Evolutionary conservation across 53 echinoderm and acorn worm genomes (phyloP), one percentile per base, ranked within the genome.

Genomic region (Arbacia lixula): DNA sequence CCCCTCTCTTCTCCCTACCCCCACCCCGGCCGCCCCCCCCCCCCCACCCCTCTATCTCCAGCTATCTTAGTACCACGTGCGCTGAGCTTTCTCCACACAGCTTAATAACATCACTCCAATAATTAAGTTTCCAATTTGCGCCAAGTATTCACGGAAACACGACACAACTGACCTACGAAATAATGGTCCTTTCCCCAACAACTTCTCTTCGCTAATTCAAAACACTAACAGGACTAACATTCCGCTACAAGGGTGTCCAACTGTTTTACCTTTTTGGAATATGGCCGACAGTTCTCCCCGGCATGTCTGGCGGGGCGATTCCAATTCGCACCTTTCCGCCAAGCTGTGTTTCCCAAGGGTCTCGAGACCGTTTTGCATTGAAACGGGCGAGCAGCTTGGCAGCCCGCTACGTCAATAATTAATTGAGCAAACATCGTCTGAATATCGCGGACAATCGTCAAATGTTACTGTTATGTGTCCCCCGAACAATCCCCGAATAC

Each of bases 101-200:
- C 12, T 46, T 12, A 46, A 53, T 75, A 32, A n/a, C 54, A 75
- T 75, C 54, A 29, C 9, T 27, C 34, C 22, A 54, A 75, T 75
- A 75, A 75, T 75, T 75, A 75, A 75, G 75, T 75, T n/a, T 53
- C 34, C 54, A 75, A 75, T 53, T 54, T 53, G 34, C 22, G 55
- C 32, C 31, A 17, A 38, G 22, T 53, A 75, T 29, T 53, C 55
- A 22, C 5, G 16, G 36, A 20, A 17, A 53, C 53, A 54, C 12
- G 53, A 53, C 52, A 39, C 31, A 75, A 19, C 30, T 30, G 36
- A 30, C n/a, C n/a, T n/a, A 34, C 30, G 30, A 71, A 2, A 22
- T 17, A 32, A 35, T 31, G 31, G n/a, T 31, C 31, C 30, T 31
- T n/a, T 12, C 30, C 36, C 75, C 52, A 34, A 10, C 71, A 71